Evolutionary conservation across 2,888 invertebrate genomes (phyloP).

Genomic region (Andricus quercusramuli): DNA sequence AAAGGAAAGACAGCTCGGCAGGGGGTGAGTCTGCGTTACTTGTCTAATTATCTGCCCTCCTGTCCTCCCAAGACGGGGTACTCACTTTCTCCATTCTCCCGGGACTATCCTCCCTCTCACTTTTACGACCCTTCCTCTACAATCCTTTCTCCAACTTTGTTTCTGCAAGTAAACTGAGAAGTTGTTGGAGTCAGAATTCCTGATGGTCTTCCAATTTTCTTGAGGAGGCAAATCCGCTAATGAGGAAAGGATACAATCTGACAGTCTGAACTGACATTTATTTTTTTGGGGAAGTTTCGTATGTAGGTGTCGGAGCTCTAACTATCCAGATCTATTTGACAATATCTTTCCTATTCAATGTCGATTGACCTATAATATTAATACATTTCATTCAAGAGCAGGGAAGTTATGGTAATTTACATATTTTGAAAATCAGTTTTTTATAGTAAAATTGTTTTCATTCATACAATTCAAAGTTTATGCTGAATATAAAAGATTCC

Average conservation of each 20-base stretch:
- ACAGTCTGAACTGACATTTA: neutral
- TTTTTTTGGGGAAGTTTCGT: neutral
- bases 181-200: slow-evolving; percentile 10
- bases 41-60: slow-evolving; percentile 73
- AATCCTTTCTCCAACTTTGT: slow-evolving; percentile 34
- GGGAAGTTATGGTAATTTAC: no score
- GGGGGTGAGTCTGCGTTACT: slow-evolving; percentile 67
- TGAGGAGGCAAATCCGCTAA: slow-evolving; percentile 22
- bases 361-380: no score
- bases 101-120: slow-evolving; percentile 11
- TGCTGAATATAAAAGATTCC: no score
- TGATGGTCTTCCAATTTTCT: slow-evolving; percentile 43
- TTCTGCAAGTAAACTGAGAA: slow-evolving; percentile 36
- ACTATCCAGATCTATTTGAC: no score
- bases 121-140: neutral
- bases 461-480: no score
- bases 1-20: slow-evolving; percentile 23
- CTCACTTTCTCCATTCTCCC: slow-evolving; percentile 31
- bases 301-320: no score
- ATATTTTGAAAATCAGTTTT: no score
- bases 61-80: slow-evolving; percentile 5
- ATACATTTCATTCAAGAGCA: no score
- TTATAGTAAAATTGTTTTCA: no score
- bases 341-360: no score
- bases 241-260: slow-evolving; percentile 16